phyloP scores from a whole-genome alignment of 53 echinoderm and acorn worm genomes.

The Temnopleurus reevesii region DNA sequence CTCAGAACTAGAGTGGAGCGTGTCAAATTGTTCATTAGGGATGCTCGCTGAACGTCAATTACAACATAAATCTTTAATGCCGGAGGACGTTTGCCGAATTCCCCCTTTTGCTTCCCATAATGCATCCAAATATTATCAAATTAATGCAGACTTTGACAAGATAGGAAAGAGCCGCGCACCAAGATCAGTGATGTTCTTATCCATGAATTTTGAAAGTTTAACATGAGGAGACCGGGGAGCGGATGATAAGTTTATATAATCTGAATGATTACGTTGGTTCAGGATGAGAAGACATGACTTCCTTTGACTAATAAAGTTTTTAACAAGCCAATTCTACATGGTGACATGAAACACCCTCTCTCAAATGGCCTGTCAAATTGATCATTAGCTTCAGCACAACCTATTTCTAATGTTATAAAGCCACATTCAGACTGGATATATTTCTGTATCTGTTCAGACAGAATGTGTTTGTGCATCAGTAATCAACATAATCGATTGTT shows the following conservation, averaged over 20 bases:
- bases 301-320: background rate
- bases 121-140: background rate
- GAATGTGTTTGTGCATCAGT: too few relatives aligned
- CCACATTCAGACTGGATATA: too few relatives aligned
- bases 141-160: background rate
- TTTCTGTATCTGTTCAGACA: too few relatives aligned
- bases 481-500: too few relatives aligned
- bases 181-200: background rate
- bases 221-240: too few relatives aligned
- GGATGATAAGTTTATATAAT: too few relatives aligned
- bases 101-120: background rate
- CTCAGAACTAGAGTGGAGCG: background rate
- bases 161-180: background rate
- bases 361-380: constrained; percentile 1
- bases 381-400: background rate
- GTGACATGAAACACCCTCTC: background rate
- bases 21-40: background rate
- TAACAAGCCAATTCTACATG: background rate
- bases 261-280: background rate
- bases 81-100: background rate
- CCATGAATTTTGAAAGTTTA: too few relatives aligned
- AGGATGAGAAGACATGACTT: background rate
- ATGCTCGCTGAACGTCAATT: background rate
- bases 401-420: too few relatives aligned
- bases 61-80: background rate